phyloP scores from a whole-genome alignment of 2,888 invertebrate genomes.

The Heliconius ethilla region DNA sequence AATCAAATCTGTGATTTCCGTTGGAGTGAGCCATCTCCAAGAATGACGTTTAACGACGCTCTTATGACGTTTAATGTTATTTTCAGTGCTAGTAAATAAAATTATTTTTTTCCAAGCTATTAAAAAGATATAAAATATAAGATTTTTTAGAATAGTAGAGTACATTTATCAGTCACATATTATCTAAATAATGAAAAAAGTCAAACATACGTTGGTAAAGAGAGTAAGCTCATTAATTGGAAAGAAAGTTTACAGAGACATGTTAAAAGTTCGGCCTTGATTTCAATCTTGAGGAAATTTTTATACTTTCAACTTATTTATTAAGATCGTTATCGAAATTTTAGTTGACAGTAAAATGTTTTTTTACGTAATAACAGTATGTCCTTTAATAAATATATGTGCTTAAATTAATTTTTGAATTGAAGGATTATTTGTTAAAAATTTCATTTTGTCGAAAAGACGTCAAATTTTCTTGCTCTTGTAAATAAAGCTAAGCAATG shows the following conservation, averaged over 20 bases:
- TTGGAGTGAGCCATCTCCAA: neutral
- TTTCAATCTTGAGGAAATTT: slow-evolving; percentile 25
- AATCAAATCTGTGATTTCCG: slow-evolving; percentile 3
- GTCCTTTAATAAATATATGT: neutral
- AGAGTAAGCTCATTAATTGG: slow-evolving; percentile 10
- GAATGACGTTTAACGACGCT: neutral
- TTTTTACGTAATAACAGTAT: neutral
- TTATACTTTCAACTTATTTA: slow-evolving; percentile 8
- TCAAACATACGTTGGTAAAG: neutral
- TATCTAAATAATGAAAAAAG: slow-evolving; percentile 7
- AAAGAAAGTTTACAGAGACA: slow-evolving; percentile 14
- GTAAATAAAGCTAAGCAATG: neutral
- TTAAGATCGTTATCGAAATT: slow-evolving; percentile 4
- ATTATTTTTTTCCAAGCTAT: too few relatives aligned
- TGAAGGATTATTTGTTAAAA: too few relatives aligned
- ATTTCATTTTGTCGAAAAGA: too few relatives aligned
- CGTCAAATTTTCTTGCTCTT: neutral
- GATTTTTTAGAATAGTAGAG: neutral
- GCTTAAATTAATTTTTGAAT: too few relatives aligned
- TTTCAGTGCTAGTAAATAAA: neutral
- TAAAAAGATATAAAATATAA: neutral
- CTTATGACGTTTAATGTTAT: neutral
- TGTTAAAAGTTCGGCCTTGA: slow-evolving; percentile 15
- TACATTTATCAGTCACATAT: slow-evolving; percentile 13
- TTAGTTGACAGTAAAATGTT: neutral